Conservation (phyloP, 2,888 invertebrate species). For the Apamea epomidion region DNA sequence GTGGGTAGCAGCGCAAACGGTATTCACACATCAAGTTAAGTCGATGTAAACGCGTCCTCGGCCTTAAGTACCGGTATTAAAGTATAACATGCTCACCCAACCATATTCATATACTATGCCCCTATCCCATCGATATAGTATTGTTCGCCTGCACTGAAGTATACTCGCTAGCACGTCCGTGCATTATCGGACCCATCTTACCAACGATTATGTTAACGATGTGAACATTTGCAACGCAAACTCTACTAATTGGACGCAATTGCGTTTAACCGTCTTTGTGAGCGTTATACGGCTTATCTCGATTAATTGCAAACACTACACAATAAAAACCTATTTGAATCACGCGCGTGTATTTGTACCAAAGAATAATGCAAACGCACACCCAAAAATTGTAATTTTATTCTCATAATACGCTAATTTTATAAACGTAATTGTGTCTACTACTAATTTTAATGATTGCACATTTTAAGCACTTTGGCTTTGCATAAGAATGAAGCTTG, state of each 20-base stretch:
- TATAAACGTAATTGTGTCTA: slow-evolving; percentile 53
- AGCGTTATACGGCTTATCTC: slow-evolving; percentile 78
- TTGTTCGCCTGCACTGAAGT: slow-evolving; percentile 67
- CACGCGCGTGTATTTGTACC: slow-evolving; percentile 67
- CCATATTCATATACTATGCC: slow-evolving; percentile 49
- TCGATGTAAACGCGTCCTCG: slow-evolving; percentile 16
- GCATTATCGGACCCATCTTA: slow-evolving; percentile 73
- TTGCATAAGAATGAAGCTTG: slow-evolving; percentile 66
- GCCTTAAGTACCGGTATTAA: slow-evolving; percentile 37
- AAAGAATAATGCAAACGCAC: slow-evolving; percentile 44
- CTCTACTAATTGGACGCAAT: slow-evolving; percentile 84
- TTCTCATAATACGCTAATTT: slow-evolving; percentile 45
- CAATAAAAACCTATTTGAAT: slow-evolving; percentile 79
- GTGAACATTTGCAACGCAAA: slow-evolving; percentile 82
- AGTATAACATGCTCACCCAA: slow-evolving; percentile 52
- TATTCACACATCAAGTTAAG: slow-evolving; percentile 11
- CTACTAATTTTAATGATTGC: slow-evolving; percentile 51
- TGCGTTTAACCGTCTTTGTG: slow-evolving; percentile 84
- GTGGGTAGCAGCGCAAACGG: neutral
- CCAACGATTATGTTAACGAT: slow-evolving; percentile 84
- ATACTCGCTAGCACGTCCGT: slow-evolving; percentile 63
- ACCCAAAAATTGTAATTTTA: slow-evolving; percentile 42
- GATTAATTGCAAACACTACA: slow-evolving; percentile 78
- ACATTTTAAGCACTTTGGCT: slow-evolving; percentile 61
- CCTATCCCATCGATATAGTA: slow-evolving; percentile 69